Evolutionary conservation across 2,888 invertebrate genomes (phyloP).

Genomic region (Julus scanicus): DNA sequence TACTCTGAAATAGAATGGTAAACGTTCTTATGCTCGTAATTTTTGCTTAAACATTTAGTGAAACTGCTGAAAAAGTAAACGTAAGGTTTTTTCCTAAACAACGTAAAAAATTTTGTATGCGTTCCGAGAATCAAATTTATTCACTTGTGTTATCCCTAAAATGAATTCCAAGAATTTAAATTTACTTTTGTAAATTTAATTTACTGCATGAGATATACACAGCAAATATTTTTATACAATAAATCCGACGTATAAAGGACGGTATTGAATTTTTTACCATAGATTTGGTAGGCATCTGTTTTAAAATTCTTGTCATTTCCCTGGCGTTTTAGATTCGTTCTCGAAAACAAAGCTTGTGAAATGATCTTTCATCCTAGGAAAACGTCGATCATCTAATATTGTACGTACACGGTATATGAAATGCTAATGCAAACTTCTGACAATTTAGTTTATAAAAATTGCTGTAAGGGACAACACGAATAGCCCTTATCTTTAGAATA

Average conservation of each 20-base stretch:
- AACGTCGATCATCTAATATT: not conserved
- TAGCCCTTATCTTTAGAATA: not conserved
- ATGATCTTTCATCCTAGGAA: not conserved
- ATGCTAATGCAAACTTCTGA: not conserved
- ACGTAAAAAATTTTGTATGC: not conserved
- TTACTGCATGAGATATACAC: not conserved
- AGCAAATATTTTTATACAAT: constrained; percentile 1
- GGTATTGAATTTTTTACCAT: not conserved
- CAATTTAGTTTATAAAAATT: constrained; percentile 10
- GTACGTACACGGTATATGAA: not conserved
- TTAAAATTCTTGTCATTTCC: constrained; percentile 35
- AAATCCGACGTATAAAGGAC: not conserved
- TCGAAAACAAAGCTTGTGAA: not conserved
- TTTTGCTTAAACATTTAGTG: too few relatives aligned
- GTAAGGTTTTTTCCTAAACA: too few relatives aligned
- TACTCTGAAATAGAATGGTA: too few relatives aligned
- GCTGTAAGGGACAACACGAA: constrained; percentile 34
- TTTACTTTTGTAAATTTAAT: not conserved
- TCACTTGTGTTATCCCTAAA: not conserved
- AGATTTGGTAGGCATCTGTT: not conserved
- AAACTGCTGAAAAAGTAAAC: too few relatives aligned
- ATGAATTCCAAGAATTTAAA: not conserved
- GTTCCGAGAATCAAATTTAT: not conserved
- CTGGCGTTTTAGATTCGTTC: not conserved
- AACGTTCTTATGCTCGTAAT: too few relatives aligned